Evolutionary conservation across 2,113 vertebrate genomes (phyloP).

Genomic region (Brachypodius melanocephalos): DNA sequence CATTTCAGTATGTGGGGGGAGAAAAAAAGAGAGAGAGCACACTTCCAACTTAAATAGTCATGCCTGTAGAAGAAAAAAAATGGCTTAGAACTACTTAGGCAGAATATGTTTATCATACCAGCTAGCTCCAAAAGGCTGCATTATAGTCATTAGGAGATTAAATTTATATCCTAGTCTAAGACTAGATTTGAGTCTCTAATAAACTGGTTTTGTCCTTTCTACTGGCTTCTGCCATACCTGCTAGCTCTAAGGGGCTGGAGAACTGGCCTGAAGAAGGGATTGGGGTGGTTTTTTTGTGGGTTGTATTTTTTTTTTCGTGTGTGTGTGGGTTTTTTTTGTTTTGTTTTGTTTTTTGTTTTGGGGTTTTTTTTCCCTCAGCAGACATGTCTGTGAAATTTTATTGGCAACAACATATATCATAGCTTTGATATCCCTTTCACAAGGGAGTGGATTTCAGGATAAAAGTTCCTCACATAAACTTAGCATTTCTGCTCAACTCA

Average conservation of each 20-base stretch:
- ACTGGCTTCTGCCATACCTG: neutral
- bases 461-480: neutral
- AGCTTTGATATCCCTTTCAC: neutral
- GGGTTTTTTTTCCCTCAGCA: neutral
- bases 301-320: no score
- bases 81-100: neutral
- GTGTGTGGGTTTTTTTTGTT: no score
- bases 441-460: neutral
- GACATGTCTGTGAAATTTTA: neutral
- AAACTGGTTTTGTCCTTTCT: neutral
- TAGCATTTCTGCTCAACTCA: neutral
- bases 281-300: no score
- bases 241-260: neutral
- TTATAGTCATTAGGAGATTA: neutral
- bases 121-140: neutral
- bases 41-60: neutral
- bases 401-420: neutral
- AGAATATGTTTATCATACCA: neutral
- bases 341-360: no score
- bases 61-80: neutral
- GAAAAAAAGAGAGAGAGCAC: neutral
- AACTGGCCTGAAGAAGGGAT: neutral
- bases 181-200: neutral
- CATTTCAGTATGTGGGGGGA: neutral
- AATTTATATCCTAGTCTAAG: neutral